Conservation (phyloP, 2,797 vertebrate genomes). For the Podarcis lilfordi region DNA sequence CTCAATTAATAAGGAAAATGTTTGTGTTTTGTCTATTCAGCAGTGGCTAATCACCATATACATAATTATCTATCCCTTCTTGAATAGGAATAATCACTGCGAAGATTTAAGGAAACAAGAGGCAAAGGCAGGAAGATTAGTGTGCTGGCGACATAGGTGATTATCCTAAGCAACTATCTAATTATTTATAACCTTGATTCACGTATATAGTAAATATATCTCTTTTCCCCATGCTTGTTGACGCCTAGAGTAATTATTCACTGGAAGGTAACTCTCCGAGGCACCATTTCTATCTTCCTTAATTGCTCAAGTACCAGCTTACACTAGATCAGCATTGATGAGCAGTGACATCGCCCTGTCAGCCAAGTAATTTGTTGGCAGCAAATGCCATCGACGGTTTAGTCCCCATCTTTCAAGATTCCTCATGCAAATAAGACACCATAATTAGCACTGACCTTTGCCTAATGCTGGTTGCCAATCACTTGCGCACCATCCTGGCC, state of each 20-base stretch:
- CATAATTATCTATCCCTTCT: conserved; percentile 10
- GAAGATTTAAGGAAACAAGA: conserved; percentile 43
- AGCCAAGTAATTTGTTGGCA: conserved; percentile 69
- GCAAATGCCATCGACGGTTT: conserved; percentile 70
- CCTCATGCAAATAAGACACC: conserved; percentile 66
- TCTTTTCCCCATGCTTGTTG: conserved; percentile 51
- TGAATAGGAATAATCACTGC: conserved; percentile 11
- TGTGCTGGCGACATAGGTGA: conserved; percentile 33
- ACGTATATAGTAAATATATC: conserved; percentile 38
- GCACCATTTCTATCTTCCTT: conserved; percentile 60
- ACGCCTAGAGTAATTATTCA: conserved; percentile 67
- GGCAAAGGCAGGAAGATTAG: conserved; percentile 20
- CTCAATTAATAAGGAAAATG: conserved; percentile 41
- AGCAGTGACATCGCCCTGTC: conserved; percentile 64
- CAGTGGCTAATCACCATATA: conserved; percentile 8
- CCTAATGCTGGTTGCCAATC: conserved; percentile 60
- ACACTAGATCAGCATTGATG: conserved; percentile 51
- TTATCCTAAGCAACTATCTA: conserved; percentile 43
- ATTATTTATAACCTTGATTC: conserved; percentile 54
- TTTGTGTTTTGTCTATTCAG: conserved; percentile 16
- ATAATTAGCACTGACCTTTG: conserved; percentile 75
- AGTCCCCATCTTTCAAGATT: conserved; percentile 67
- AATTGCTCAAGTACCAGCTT: conserved; percentile 61
- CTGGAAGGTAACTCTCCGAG: conserved; percentile 64
- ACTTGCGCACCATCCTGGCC: conserved; percentile 10